Percentiles rank a stretch among this genome's conserved stretches.
These are phyloP conservation scores for Anneissia japonica DNA, from an alignment of 35 echinoderm and acorn worm genomes.

Conservation along the genomic window DNA sequence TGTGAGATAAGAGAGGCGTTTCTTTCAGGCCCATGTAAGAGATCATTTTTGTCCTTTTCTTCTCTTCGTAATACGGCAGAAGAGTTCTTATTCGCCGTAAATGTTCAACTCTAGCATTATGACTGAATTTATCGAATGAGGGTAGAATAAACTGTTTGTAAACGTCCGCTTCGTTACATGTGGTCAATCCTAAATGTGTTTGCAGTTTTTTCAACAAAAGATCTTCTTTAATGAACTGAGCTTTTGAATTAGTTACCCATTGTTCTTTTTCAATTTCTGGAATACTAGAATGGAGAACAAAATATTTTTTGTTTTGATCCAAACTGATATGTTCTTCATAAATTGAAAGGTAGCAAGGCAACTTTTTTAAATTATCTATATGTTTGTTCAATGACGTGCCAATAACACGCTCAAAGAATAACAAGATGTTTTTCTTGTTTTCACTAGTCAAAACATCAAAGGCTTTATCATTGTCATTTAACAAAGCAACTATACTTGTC, in stretches of 20 bases:
- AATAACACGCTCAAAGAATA: neutral
- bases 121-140: neutral
- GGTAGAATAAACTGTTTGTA: slow-evolving; percentile 30
- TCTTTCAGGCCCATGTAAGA: too few species aligned
- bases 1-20: too few species aligned
- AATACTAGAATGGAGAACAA: neutral
- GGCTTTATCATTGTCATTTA: neutral
- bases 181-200: neutral
- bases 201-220: neutral
- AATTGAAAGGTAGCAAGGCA: slow-evolving; percentile 47
- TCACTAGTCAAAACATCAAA: neutral
- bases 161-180: neutral
- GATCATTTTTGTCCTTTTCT: too few species aligned
- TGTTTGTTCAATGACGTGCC: neutral
- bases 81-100: neutral
- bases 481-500: neutral
- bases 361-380: neutral
- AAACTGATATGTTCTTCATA: neutral
- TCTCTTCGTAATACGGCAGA: neutral
- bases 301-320: neutral
- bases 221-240: neutral
- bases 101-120: neutral
- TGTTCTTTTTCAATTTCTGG: slow-evolving; percentile 7
- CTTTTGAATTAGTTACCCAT: neutral
- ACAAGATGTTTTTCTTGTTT: neutral